These are phyloP conservation scores for Steinernema carpocapsae DNA, from an alignment of 2,888 invertebrate genomes.

Conservation along the genomic window DNA sequence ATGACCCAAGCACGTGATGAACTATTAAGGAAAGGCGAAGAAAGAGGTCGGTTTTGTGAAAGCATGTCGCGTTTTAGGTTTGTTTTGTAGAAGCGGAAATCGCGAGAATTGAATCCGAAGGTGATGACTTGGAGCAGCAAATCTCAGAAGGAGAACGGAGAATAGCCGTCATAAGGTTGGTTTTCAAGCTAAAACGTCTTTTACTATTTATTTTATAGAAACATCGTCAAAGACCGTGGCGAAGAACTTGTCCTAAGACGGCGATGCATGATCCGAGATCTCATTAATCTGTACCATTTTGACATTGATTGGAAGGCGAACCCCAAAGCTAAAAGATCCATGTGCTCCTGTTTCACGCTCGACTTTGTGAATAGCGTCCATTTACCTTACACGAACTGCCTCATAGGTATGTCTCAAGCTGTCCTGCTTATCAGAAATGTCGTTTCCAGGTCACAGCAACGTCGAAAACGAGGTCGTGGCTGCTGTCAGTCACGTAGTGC, in stretches of 20 bases:
- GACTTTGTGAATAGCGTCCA: slow-evolving; percentile 58
- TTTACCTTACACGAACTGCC: slow-evolving; percentile 45
- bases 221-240: neutral
- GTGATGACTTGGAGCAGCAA: neutral
- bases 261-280: slow-evolving; percentile 46
- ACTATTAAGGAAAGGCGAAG: neutral
- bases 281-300: slow-evolving; percentile 42
- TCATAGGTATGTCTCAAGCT: slow-evolving; percentile 36
- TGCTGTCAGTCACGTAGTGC: slow-evolving; percentile 86
- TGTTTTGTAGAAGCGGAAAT: neutral
- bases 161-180: neutral
- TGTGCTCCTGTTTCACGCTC: slow-evolving; percentile 46
- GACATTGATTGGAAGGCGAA: slow-evolving; percentile 1
- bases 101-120: neutral
- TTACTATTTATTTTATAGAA: neutral
- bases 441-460: slow-evolving; percentile 74
- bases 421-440: neutral
- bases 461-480: slow-evolving; percentile 77
- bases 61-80: neutral
- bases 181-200: neutral
- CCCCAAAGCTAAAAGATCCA: slow-evolving; percentile 32
- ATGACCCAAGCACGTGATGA: slow-evolving; percentile 14
- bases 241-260: slow-evolving; percentile 49
- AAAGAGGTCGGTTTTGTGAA: neutral
- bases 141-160: neutral